Conservation (phyloP, 2,888 invertebrate species). For the Parascotia fuliginaria region DNA sequence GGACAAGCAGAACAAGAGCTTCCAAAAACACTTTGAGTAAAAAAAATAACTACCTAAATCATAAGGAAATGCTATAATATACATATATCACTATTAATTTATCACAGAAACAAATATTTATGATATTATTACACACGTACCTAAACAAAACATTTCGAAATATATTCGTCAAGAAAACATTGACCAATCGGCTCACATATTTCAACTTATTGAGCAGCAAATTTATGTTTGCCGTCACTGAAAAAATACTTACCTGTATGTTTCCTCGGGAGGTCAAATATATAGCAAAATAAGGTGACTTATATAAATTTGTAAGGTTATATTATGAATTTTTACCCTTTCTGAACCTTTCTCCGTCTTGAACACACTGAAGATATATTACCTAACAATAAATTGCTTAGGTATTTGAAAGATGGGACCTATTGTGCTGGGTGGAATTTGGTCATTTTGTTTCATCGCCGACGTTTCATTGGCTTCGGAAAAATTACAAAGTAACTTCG, state of each 20-base stretch:
- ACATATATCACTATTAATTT: slow-evolving; percentile 21
- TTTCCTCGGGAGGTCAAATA: slow-evolving; percentile 25
- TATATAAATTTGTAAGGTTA: slow-evolving; percentile 42
- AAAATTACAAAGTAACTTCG: background rate
- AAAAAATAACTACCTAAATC: too few species aligned
- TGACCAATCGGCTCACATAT: slow-evolving; percentile 51
- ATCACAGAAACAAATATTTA: slow-evolving; percentile 17
- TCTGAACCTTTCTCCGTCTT: slow-evolving; percentile 39
- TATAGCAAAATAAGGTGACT: slow-evolving; percentile 27
- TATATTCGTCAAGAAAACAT: slow-evolving; percentile 47
- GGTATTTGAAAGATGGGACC: slow-evolving; percentile 42
- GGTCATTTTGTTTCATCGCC: slow-evolving; percentile 42
- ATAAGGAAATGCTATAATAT: too few species aligned
- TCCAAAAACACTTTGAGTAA: too few species aligned
- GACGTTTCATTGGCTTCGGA: slow-evolving; percentile 19
- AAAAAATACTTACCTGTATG: slow-evolving; percentile 22
- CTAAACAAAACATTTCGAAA: slow-evolving; percentile 39
- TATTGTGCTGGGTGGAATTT: slow-evolving; percentile 31
- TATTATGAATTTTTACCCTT: slow-evolving; percentile 50
- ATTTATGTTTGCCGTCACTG: slow-evolving; percentile 40
- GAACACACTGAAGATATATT: slow-evolving; percentile 44
- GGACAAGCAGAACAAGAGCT: background rate
- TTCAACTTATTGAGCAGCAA: slow-evolving; percentile 47
- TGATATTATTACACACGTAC: slow-evolving; percentile 37
- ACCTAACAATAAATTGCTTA: slow-evolving; percentile 47